Percentiles rank a stretch among this genome's conserved stretches.
Evolutionary conservation across 2,888 invertebrate genomes (phyloP).

Genomic region (Ophraella communa): DNA sequence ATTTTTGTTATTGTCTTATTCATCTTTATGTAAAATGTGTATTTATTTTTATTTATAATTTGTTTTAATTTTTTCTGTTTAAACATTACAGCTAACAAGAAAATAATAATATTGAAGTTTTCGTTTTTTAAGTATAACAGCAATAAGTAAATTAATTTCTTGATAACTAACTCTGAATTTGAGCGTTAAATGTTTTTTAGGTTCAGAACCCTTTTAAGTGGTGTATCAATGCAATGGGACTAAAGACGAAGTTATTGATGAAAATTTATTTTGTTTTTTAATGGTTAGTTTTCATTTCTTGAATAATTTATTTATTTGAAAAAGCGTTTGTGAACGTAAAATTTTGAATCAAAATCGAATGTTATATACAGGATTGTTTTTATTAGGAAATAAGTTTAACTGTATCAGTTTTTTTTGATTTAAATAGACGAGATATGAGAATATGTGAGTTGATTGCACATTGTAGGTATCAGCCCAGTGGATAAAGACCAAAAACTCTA

Average conservation of each 20-base stretch:
- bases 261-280: neutral
- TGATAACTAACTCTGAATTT: neutral
- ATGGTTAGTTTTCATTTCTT: constrained; percentile 9
- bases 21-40: too few relatives aligned
- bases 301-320: neutral
- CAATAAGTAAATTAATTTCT: neutral
- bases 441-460: neutral
- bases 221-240: neutral
- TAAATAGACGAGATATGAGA: neutral
- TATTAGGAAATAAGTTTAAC: neutral
- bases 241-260: neutral
- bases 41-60: too few relatives aligned
- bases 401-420: neutral
- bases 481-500: too few relatives aligned
- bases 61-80: neutral
- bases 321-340: neutral
- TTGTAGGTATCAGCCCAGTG: too few relatives aligned
- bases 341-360: neutral
- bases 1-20: too few relatives aligned
- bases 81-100: neutral
- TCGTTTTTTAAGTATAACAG: neutral
- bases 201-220: constrained; percentile 7
- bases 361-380: neutral
- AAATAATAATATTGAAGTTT: neutral
- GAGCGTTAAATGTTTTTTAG: constrained; percentile 16